Evolutionary conservation across 2,113 vertebrate species (phyloP).

Genomic region (Vimba vimba): DNA sequence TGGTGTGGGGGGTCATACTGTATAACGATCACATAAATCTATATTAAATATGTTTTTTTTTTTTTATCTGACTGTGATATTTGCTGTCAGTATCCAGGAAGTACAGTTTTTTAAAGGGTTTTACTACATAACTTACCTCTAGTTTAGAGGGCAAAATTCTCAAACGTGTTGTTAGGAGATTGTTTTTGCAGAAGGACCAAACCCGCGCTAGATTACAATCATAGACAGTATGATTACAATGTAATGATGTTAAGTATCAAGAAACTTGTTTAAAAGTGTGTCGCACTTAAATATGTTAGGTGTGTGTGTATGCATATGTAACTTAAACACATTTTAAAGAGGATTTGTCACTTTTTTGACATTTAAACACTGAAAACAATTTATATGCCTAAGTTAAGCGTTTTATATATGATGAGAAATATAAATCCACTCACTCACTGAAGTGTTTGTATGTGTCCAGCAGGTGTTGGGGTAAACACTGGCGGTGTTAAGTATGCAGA

Average conservation of each 20-base stretch:
- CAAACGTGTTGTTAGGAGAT: neutral
- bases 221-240: too few relatives aligned
- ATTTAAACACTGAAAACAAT: neutral
- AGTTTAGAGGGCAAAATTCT: neutral
- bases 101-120: neutral
- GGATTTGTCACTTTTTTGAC: too few relatives aligned
- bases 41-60: too few relatives aligned
- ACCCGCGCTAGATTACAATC: too few relatives aligned
- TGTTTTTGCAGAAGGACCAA: too few relatives aligned
- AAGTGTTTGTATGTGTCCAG: neutral
- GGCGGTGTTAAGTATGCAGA: slow-evolving; percentile 80
- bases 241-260: too few relatives aligned
- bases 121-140: neutral
- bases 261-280: too few relatives aligned
- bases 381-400: neutral
- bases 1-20: neutral
- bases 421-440: neutral
- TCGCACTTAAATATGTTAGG: too few relatives aligned
- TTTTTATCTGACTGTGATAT: too few relatives aligned
- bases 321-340: too few relatives aligned
- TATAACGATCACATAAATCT: neutral
- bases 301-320: too few relatives aligned
- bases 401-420: neutral
- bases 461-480: slow-evolving; percentile 70
- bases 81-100: neutral